Percentiles rank a stretch among this genome's conserved stretches.
Evolutionary conservation across 2,888 invertebrate species (phyloP).

Genomic region (Pollenia amentaria): DNA sequence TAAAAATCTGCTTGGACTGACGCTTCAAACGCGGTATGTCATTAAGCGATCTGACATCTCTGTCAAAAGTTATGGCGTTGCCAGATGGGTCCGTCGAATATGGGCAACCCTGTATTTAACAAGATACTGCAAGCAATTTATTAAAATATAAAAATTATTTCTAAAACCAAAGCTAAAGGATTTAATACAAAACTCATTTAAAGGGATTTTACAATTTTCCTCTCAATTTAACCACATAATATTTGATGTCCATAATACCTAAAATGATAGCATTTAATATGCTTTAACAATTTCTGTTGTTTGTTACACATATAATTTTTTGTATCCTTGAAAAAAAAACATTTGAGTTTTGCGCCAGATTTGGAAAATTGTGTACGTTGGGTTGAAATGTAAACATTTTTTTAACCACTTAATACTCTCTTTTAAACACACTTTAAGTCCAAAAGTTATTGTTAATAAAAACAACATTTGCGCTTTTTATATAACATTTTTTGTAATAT

Average conservation of each 20-base stretch:
- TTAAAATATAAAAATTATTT: too few species aligned
- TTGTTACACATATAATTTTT: not conserved
- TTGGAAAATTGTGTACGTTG: conserved; percentile 50
- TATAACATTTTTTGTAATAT: not conserved
- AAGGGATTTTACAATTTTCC: not conserved
- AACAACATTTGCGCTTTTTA: conserved; percentile 48
- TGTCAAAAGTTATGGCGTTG: too few species aligned
- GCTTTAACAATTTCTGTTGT: not conserved
- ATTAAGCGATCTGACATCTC: too few species aligned
- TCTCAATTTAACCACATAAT: conserved; percentile 7
- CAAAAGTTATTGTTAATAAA: conserved; percentile 65
- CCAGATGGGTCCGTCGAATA: too few species aligned
- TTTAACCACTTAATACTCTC: conserved; percentile 61
- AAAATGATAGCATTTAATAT: conserved; percentile 26
- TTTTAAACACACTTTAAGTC: conserved; percentile 61
- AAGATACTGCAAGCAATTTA: too few species aligned
- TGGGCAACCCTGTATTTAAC: too few species aligned
- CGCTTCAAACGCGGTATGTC: too few species aligned
- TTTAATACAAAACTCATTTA: too few species aligned
- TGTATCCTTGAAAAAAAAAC: not conserved
- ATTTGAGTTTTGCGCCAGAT: conserved; percentile 4
- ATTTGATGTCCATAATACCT: not conserved
- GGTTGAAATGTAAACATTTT: conserved; percentile 49
- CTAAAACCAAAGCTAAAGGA: too few species aligned
- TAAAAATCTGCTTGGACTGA: too few species aligned